Conservation (phyloP, 2,888 invertebrate species). For the Caenorhabditis macrosperma region DNA sequence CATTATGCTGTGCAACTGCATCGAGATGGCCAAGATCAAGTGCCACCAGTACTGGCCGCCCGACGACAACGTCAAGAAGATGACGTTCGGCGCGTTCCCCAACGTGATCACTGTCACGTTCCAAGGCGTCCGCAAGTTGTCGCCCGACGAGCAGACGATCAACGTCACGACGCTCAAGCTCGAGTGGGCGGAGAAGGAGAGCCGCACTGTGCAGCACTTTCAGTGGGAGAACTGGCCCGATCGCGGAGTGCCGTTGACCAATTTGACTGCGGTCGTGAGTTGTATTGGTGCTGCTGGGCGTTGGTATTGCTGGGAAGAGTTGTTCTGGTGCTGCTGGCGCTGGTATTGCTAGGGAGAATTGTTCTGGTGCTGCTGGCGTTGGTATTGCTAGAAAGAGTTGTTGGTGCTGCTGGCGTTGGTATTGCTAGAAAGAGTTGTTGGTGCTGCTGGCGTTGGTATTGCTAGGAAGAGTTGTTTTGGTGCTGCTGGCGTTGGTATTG, state of each 20-base stretch:
- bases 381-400: too few species aligned
- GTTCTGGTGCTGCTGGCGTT: too few species aligned
- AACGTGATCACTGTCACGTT: constrained; percentile 40
- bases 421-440: too few species aligned
- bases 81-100: constrained; percentile 50
- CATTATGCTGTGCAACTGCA: constrained; percentile 69
- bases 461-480: too few species aligned
- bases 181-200: constrained; percentile 44
- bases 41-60: constrained; percentile 62
- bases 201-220: constrained; percentile 56
- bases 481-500: too few species aligned
- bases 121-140: constrained; percentile 17
- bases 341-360: too few species aligned
- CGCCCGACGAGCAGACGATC: constrained; percentile 44
- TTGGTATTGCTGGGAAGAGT: too few species aligned
- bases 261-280: constrained; percentile 43
- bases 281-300: too few species aligned
- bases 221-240: constrained; percentile 73
- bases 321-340: too few species aligned
- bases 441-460: too few species aligned
- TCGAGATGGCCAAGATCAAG: constrained; percentile 63
- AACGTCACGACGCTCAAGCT: constrained; percentile 41
- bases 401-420: too few species aligned
- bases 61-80: constrained; percentile 23
- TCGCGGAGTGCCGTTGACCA: constrained; percentile 58